Percentiles rank a stretch among this genome's conserved stretches.
Evolutionary conservation across 2,888 invertebrate species (phyloP).

Genomic region (Netelia melanura): DNA sequence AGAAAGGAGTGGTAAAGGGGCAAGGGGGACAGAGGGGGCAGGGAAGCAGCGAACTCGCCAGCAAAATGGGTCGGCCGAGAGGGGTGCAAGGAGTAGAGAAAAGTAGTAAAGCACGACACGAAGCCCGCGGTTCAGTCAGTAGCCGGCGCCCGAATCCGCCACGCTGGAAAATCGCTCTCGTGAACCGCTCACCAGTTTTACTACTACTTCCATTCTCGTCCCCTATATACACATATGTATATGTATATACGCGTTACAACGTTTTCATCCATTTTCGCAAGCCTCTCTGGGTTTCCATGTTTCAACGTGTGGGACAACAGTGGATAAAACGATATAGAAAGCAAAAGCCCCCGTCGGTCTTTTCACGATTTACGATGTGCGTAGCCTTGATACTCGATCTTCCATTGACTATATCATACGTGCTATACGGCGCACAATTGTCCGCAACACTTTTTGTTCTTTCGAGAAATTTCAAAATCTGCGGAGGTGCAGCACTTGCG

Average conservation of each 20-base stretch:
- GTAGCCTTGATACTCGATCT: conserved; percentile 42
- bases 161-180: conserved; percentile 64
- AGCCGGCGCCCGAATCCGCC: conserved; percentile 64
- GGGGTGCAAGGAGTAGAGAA: conserved; percentile 71
- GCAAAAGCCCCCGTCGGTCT: conserved; percentile 48
- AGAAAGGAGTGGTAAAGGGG: conserved; percentile 61
- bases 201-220: conserved; percentile 17
- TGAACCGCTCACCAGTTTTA: conserved; percentile 50
- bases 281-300: conserved; percentile 25
- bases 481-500: too few relatives aligned
- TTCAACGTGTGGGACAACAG: conserved; percentile 47
- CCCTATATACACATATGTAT: not conserved
- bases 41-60: conserved; percentile 13
- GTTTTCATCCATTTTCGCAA: conserved; percentile 36
- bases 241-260: conserved; percentile 13
- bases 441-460: too few relatives aligned
- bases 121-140: conserved; percentile 70
- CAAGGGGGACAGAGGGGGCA: conserved; percentile 71
- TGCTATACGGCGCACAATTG: not conserved
- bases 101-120: conserved; percentile 73
- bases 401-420: not conserved
- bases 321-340: conserved; percentile 53
- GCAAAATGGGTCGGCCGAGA: conserved; percentile 48
- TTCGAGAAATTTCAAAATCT: too few relatives aligned
- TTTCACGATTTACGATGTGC: conserved; percentile 55